A percentile compares a stretch with the other conserved stretches of the same genome.
These are phyloP conservation scores for Ectemnius continuus DNA, from an alignment of 2,888 invertebrate species.

Conservation along the genomic window DNA sequence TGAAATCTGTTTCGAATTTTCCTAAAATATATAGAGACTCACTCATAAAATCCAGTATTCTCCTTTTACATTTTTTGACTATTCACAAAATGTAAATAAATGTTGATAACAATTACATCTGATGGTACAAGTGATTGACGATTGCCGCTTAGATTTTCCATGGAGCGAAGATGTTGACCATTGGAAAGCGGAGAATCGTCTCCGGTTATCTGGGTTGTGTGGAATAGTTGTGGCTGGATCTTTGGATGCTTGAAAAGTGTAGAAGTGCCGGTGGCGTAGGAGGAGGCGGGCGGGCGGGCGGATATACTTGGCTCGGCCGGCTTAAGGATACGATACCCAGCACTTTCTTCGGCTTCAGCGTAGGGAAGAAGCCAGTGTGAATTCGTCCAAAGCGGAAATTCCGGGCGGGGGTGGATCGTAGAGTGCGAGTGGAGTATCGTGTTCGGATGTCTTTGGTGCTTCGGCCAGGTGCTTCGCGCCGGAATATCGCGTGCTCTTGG, in stretches of 20 bases:
- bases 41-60: no score
- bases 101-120: no score
- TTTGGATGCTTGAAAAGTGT: constrained; percentile 34
- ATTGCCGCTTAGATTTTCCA: no score
- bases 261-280: constrained; percentile 6
- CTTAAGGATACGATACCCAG: constrained; percentile 26
- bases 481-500: no score
- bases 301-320: constrained; percentile 43
- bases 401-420: constrained; percentile 47
- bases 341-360: not conserved
- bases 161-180: no score
- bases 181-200: not conserved
- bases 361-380: not conserved
- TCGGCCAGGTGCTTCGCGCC: constrained; percentile 15
- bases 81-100: no score
- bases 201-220: not conserved
- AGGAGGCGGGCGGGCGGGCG: constrained; percentile 15
- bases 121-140: no score
- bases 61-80: no score
- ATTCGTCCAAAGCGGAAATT: constrained; percentile 55
- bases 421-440: constrained; percentile 67
- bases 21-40: no score
- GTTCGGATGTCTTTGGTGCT: constrained; percentile 49
- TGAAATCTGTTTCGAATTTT: no score
- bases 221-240: not conserved